Evolutionary conservation across 2,113 vertebrate species (phyloP).

Genomic region (Pipra filicauda): DNA sequence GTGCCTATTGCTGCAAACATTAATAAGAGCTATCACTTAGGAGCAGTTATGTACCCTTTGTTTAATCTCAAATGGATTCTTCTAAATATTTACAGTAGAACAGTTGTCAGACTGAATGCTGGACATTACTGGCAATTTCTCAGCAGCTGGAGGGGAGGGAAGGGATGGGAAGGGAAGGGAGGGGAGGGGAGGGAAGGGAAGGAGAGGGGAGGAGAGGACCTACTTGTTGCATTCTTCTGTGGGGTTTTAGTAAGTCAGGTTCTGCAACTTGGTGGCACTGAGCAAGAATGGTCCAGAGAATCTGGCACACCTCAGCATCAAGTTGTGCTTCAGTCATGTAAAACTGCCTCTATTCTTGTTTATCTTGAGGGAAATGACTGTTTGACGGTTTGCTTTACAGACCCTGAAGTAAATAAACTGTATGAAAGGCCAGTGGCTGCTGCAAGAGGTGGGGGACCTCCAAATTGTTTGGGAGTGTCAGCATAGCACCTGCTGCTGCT

Average conservation of each 20-base stretch:
- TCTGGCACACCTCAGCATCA: not conserved
- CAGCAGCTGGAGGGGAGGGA: not conserved
- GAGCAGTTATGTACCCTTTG: conserved; percentile 73
- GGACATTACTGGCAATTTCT: conserved; percentile 55
- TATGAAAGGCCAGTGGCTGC: not conserved
- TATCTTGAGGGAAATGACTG: not conserved
- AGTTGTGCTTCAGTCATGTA: not conserved
- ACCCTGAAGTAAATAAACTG: conserved; percentile 23
- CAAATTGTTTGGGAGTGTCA: not conserved
- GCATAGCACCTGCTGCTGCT: not conserved
- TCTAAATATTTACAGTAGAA: conserved; percentile 79
- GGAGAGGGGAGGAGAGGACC: too few species aligned
- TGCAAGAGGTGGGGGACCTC: not conserved
- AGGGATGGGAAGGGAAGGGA: too few species aligned
- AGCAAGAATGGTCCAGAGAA: not conserved
- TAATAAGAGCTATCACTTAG: conserved; percentile 69
- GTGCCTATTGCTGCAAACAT: conserved; percentile 50
- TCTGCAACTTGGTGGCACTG: not conserved
- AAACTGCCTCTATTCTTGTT: conserved; percentile 22
- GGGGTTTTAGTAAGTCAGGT: not conserved
- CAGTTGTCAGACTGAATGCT: conserved; percentile 72
- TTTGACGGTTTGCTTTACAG: not conserved
- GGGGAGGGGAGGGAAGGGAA: too few species aligned
- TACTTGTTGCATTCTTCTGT: not conserved
- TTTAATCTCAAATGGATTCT: conserved; percentile 76